Evolutionary conservation across 2,797 vertebrate genomes (phyloP).

Genomic region (Sitta carolinensis): DNA sequence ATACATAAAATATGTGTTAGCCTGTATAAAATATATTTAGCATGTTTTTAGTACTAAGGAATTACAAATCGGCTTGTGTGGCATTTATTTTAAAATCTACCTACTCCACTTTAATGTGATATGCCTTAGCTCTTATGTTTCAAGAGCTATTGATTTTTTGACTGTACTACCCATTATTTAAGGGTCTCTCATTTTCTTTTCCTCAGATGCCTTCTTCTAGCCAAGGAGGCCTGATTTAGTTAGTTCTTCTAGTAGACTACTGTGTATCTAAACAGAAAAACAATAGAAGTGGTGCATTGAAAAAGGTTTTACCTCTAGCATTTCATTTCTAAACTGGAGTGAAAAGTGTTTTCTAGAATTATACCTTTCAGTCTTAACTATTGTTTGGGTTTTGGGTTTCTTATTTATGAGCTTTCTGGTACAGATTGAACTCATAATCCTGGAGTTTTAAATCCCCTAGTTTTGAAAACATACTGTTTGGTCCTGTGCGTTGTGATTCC

Average conservation of each 20-base stretch:
- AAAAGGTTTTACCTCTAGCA: not conserved
- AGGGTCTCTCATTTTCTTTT: not conserved
- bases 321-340: not conserved
- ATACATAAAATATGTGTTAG: not conserved
- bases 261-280: not conserved
- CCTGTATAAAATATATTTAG: not conserved
- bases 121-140: not conserved
- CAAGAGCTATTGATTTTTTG: not conserved
- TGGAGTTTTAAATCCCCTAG: not conserved
- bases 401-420: not conserved
- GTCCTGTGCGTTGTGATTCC: not conserved
- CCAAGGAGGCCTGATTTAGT: not conserved
- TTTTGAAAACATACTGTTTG: not conserved
- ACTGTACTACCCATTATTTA: not conserved
- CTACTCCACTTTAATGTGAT: not conserved
- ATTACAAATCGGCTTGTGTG: not conserved
- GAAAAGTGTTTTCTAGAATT: not conserved
- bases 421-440: constrained; percentile 20
- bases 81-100: not conserved
- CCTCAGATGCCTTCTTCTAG: not conserved
- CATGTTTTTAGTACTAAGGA: not conserved
- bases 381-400: not conserved
- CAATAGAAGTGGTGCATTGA: not conserved
- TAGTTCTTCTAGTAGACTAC: not conserved
- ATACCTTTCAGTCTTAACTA: not conserved